phyloP scores from a whole-genome alignment of 2,113 vertebrate genomes.

The Plecturocebus donacophilus region DNA sequence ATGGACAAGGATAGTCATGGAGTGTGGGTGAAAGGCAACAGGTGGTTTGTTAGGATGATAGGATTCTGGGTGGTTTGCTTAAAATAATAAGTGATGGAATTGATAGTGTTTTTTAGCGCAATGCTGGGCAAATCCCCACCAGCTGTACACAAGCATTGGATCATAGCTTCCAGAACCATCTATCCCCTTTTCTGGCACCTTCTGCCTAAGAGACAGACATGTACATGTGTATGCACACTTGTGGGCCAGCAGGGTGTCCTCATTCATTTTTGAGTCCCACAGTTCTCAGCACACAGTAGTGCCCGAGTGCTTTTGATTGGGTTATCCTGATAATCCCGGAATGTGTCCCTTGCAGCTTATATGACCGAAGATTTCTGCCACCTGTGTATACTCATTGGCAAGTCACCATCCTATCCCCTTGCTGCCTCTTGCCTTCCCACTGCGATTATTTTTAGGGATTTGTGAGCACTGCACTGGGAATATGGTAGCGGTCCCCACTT shows the following conservation, averaged over 20 bases:
- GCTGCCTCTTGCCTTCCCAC: not conserved
- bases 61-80: not conserved
- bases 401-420: rapidly evolving
- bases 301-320: not conserved
- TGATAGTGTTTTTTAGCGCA: not conserved
- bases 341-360: rapidly evolving
- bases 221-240: rapidly evolving
- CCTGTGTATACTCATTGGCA: rapidly evolving
- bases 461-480: not conserved
- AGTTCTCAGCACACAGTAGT: not conserved
- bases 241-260: not conserved
- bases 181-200: not conserved
- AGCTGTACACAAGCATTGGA: not conserved
- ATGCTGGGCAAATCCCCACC: not conserved
- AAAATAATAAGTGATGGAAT: not conserved
- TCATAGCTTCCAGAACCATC: not conserved
- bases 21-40: not conserved
- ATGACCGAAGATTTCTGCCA: not conserved
- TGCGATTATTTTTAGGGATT: not conserved
- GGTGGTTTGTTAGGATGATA: not conserved
- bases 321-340: not conserved
- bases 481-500: not conserved
- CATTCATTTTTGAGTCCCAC: not conserved
- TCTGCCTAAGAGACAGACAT: not conserved
- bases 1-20: not conserved